Base-by-base conservation (phyloP, 2,797 vertebrate species). In the Tauraco hartlaubi region DNA sequence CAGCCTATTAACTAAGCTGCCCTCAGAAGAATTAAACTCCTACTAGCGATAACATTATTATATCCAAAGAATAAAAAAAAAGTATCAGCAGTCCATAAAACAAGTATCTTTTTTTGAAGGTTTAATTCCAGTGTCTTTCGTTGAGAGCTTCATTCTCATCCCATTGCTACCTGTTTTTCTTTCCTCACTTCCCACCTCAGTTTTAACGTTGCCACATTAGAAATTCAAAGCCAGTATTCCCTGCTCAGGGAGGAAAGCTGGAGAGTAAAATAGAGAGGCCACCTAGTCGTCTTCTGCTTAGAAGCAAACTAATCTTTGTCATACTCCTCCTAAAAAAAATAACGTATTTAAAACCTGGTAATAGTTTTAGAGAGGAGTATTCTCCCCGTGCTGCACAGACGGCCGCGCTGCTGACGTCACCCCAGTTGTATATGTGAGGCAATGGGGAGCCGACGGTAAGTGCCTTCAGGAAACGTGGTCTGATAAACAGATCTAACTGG, bases 221-320 rank as follows among this genome's bases (percentile, higher is more conserved):
- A 73, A 84, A 92, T 63, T 37, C 58, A 85, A 94, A 91, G 23
- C 9, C 2, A 66, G 2, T 21, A 25, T 43, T 49, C 31, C 52
- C 31, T 55, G 12, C 63, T 78, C 29, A 21, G 48, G 33, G 76
- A 52, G 33, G 23, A 77, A 92, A 88, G 1, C 12, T 33, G 55
- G 11, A 79, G 67, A 92, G 63, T 35, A 67, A 80, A 95, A 71
- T 1, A 78, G 56, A 85, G 39, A 85, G 63, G 41, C n/a, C 37
- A 78, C 25, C 33, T 61, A 67, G 19, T 44, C 25, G 0, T 56
- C 43, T 82, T 69, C 63, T 82, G 39, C 61, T 74, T 81, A 59
- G 56, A 72, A 86, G 43, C 41, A 81, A 79, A 73, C 26, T 78
- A 88, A 91, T 88, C 69, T 92, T 92, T 77, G 69, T 29, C 66